These are phyloP conservation scores for Mesembrinibis cayennensis DNA, from an alignment of 2,113 vertebrate genomes.

Conservation along the genomic window DNA sequence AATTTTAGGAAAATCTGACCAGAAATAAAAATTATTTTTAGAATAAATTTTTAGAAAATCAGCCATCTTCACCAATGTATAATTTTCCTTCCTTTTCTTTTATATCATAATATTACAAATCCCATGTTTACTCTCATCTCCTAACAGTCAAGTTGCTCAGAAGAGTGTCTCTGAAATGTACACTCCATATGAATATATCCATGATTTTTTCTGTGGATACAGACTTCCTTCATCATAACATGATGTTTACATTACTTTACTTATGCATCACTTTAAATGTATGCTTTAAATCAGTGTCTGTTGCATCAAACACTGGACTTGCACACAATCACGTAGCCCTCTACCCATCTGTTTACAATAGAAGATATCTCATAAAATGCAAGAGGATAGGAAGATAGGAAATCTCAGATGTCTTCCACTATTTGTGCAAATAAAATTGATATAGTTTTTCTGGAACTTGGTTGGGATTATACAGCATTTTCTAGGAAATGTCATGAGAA, in stretches of 20 bases:
- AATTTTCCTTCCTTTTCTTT: background rate
- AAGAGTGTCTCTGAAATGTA: background rate
- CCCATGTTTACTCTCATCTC: background rate
- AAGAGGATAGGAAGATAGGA: background rate
- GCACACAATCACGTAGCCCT: background rate
- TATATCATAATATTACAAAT: background rate
- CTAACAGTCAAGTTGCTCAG: background rate
- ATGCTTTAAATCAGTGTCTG: background rate
- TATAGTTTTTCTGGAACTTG: background rate
- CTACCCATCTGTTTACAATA: background rate
- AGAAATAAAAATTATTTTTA: background rate
- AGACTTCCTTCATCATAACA: background rate
- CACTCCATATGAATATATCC: background rate
- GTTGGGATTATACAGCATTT: background rate
- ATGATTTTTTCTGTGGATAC: background rate
- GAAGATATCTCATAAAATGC: background rate
- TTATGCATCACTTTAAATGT: background rate
- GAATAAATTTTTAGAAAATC: background rate
- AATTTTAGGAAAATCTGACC: background rate
- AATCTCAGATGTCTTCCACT: background rate
- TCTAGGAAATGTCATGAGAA: background rate
- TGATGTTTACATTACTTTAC: background rate
- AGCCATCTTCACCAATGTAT: background rate
- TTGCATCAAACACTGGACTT: background rate
- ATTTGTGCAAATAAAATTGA: background rate